phyloP scores from a whole-genome alignment of 2,113 vertebrate species.

The Engraulis encrasicolus region DNA sequence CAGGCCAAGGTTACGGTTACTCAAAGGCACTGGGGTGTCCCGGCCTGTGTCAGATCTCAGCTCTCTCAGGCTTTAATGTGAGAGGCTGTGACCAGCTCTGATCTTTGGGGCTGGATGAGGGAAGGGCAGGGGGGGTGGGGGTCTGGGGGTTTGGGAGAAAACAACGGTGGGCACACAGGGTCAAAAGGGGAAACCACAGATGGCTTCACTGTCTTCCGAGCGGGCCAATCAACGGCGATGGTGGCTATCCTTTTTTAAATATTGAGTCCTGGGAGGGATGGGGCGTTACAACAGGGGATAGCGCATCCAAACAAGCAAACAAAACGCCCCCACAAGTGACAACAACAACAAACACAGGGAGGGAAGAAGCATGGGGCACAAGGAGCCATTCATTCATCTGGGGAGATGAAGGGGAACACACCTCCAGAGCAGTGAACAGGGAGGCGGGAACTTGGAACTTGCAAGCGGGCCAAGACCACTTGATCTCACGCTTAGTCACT shows the following conservation, averaged over 20 bases:
- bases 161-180: not conserved
- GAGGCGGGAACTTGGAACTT: not conserved
- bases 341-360: not conserved
- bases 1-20: slow-evolving; percentile 50
- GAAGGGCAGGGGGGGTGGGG: slow-evolving; percentile 11
- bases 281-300: not conserved
- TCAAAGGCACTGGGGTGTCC: slow-evolving; percentile 39
- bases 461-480: not conserved
- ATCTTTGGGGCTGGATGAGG: slow-evolving; percentile 45
- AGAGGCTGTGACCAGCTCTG: slow-evolving; percentile 59
- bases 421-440: not conserved
- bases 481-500: not conserved
- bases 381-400: not conserved
- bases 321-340: not conserved
- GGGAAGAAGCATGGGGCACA: too few species aligned
- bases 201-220: not conserved
- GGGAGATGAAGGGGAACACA: not conserved
- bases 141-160: too few species aligned
- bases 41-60: slow-evolving; percentile 33
- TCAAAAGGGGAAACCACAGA: slow-evolving; percentile 12
- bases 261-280: not conserved
- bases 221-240: not conserved
- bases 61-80: slow-evolving; percentile 43
- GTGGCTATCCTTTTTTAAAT: not conserved
- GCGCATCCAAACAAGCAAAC: not conserved